Evolutionary conservation across 2,113 vertebrate species (phyloP), one percentile per base, ranked within the genome.

Genomic region (Lampris incognitus): DNA sequence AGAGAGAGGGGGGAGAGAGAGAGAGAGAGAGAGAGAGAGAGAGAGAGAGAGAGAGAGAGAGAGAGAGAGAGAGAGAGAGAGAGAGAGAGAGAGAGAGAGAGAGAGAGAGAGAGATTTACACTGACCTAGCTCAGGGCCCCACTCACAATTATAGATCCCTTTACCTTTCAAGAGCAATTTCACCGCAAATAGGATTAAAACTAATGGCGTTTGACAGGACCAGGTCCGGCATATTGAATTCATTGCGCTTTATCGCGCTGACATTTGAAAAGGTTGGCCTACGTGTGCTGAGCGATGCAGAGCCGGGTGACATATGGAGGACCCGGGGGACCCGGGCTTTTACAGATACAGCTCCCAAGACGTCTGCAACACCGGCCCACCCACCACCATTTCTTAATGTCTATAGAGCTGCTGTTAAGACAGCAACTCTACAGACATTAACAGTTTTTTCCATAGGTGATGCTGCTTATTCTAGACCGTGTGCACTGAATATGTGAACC

Each of bases 231-330:
- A 80, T 84, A 86, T 90, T 86, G 87, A 88, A 90, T 92, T 89
- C 86, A 79, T 86, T 59, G 70, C 65, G 84, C 87, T 95, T 92
- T 92, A 93, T 92, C 82, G 58, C 56, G 54, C 84, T 94, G 93
- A 94, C 92, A 94, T 95, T 95, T 95, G 84, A 78, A 94, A 93
- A 94, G 93, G 92, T 94, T 93, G 90, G 79, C 81, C 79, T 69
- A 81, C 74, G 87, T 85, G 86, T 65, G 79, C 83, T 72, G 77
- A 76, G 74, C 71, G 81, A 90, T 67, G 78, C 86, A 78, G 87
- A 78, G 79, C 88, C 66, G 82, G 88, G 76, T 92, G 88, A 91
- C 89, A 86, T 86, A 90, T 84, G 78, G 78, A 71, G 83, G 72
- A 75, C 78, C 73, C 69, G 24, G 36, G 87, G 85, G 88, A 87